phyloP scores from a whole-genome alignment of 1,140 invertebrate species.

The Oscheius sp. region DNA sequence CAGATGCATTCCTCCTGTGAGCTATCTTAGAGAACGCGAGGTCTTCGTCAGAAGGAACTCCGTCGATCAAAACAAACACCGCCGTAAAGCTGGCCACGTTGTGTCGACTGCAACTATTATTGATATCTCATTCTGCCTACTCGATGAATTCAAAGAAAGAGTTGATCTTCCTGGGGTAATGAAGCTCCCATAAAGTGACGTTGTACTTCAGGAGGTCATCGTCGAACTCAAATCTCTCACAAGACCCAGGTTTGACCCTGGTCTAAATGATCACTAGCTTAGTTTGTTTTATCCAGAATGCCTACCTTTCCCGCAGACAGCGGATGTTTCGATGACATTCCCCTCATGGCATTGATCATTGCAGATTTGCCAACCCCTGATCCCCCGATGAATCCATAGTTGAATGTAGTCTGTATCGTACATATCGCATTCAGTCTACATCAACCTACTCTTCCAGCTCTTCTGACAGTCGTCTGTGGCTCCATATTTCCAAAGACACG shows the following conservation, averaged over 20 bases:
- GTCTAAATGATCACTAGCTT: slow-evolving; percentile 3
- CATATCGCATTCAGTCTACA: background rate
- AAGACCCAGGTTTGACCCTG: slow-evolving; percentile 6
- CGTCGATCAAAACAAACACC: slow-evolving; percentile 27
- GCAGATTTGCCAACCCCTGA: slow-evolving; percentile 25
- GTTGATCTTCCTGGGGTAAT: slow-evolving; percentile 32
- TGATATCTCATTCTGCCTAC: background rate
- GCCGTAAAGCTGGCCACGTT: slow-evolving; percentile 37
- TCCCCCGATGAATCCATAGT: slow-evolving; percentile 35
- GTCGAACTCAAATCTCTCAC: slow-evolving; percentile 33
- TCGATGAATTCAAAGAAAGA: slow-evolving; percentile 37
- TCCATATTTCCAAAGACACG: slow-evolving; percentile 36
- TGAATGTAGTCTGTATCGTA: slow-evolving; percentile 24
- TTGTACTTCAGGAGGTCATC: slow-evolving; percentile 33
- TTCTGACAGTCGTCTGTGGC: slow-evolving; percentile 27
- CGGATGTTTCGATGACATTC: slow-evolving; percentile 34
- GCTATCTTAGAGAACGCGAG: slow-evolving; percentile 36
- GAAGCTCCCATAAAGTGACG: slow-evolving; percentile 34
- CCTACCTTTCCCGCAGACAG: slow-evolving; percentile 22
- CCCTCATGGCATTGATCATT: slow-evolving; percentile 35
- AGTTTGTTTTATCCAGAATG: background rate
- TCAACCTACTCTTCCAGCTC: slow-evolving; percentile 24
- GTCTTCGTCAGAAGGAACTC: slow-evolving; percentile 30
- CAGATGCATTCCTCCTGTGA: slow-evolving; percentile 18
- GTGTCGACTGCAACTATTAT: slow-evolving; percentile 12